Conservation (phyloP, 1,140 invertebrate genomes). For the Lasioglossum albipes region DNA sequence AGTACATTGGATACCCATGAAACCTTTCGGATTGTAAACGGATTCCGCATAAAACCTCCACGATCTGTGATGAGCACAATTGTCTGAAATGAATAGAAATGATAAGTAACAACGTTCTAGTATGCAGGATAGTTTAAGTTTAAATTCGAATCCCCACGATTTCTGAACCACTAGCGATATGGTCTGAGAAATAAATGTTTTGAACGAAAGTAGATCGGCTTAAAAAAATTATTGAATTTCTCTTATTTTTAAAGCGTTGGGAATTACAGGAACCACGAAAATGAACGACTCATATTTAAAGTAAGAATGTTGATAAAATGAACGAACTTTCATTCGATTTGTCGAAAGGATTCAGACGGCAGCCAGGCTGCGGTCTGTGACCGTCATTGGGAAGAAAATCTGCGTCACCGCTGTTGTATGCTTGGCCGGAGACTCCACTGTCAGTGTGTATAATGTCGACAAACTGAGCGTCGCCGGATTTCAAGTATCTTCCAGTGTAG, state of each 20-base stretch:
- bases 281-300: too few relatives aligned
- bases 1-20: not conserved
- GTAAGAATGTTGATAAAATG: too few relatives aligned
- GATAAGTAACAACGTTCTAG: too few relatives aligned
- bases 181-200: too few relatives aligned
- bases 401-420: not conserved
- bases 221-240: too few relatives aligned
- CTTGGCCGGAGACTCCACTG: fast-evolving
- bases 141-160: too few relatives aligned
- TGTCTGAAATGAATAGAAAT: not conserved
- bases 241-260: too few relatives aligned
- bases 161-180: too few relatives aligned
- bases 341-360: not conserved
- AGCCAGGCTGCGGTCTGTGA: not conserved
- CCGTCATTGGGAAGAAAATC: not conserved
- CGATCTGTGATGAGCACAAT: not conserved
- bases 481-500: not conserved
- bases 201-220: too few relatives aligned
- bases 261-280: too few relatives aligned
- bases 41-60: not conserved
- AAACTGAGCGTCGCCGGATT: not conserved
- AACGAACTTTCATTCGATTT: too few relatives aligned
- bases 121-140: too few relatives aligned
- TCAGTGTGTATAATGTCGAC: not conserved
- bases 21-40: not conserved